Evolutionary conservation across 2,113 vertebrate genomes (phyloP).

Genomic region (Haliaeetus leucogaster): DNA sequence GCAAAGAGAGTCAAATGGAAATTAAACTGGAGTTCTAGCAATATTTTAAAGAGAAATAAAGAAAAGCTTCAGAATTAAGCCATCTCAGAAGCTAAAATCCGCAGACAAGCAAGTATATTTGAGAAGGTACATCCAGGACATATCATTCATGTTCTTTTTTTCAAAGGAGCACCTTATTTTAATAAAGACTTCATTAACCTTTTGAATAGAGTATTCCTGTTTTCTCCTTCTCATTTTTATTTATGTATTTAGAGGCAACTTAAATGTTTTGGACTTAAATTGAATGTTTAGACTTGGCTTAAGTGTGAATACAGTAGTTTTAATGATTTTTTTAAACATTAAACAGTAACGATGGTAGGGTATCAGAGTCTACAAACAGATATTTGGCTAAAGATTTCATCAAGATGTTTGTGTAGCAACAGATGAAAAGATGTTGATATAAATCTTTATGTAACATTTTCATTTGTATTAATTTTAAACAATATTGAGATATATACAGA

Average conservation of each 20-base stretch:
- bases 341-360: neutral
- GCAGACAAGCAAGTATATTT: neutral
- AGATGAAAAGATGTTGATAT: neutral
- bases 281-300: neutral
- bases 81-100: neutral
- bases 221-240: neutral
- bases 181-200: neutral
- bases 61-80: neutral
- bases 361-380: neutral
- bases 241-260: neutral
- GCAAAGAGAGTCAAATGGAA: slow-evolving; percentile 18
- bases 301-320: neutral
- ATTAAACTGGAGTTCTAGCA: neutral
- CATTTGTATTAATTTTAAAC: neutral
- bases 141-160: neutral
- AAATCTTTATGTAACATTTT: neutral
- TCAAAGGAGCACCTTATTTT: neutral
- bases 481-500: neutral
- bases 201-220: neutral
- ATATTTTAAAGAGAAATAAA: neutral
- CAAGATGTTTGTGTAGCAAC: neutral
- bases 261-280: neutral
- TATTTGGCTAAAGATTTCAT: neutral
- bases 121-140: neutral
- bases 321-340: neutral